Evolutionary conservation across 2,888 invertebrate species (phyloP), one percentile per base, ranked within the genome.

Genomic region (Entomobrya proxima): DNA sequence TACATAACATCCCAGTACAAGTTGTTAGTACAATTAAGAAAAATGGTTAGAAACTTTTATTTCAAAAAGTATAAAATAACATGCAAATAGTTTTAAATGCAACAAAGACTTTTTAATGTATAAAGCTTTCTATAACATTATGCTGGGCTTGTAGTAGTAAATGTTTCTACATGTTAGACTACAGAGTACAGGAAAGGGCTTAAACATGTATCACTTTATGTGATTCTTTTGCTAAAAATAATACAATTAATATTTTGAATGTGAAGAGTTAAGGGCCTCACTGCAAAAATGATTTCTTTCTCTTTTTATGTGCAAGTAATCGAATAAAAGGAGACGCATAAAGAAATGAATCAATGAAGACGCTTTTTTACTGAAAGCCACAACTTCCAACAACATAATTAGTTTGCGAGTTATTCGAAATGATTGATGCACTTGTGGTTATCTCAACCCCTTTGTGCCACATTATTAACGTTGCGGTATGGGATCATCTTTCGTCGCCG

Each of bases 381-480:
- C 84, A 84, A 27, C 64, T 58, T 76, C 83, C 69, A 72, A 84
- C 84, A 75, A 58, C 30, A 74, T 84, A 77, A 84, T 84, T 72
- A 84, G 69, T 44, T 77, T 84, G 32, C 18, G 50, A 75, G 40
- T 40, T 52, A 32, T 72, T 72, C 44, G 27, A 47, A 55, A 32
- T 58, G 75, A 64, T 83, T 94, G 92, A 83, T 83, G 76, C 44
- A 58, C 30, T 52, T 81, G 81, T 74, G 80, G 80, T 55, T 78
- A 55, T 55, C 75, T 52, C 37, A 75, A 35, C 52, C 75, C 55
- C 32, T 75, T 75, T 75, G 37, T 55, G 75, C 55, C 21, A 24
- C n/a, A n/a, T n/a, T 74, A 52, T 52, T 50, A 50, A 24, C 30
- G 47, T 77, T 61, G 55, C 40, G 58, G 61, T 40, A 18, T 37